Conservation (phyloP, 2,797 vertebrate species). For the Cyprinella venusta region DNA sequence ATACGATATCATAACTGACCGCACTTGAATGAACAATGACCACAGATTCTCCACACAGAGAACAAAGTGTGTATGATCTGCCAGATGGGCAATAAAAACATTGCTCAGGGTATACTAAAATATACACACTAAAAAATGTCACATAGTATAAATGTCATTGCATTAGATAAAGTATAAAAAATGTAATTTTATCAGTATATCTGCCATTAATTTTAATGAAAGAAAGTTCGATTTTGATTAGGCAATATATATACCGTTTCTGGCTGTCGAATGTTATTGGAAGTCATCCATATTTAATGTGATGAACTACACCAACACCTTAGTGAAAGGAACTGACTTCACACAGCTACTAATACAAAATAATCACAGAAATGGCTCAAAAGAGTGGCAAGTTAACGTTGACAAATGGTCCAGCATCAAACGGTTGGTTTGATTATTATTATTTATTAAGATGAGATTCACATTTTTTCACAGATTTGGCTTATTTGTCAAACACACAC, state of each 20-base stretch:
- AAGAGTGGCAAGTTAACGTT: background rate
- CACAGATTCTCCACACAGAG: background rate
- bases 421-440: background rate
- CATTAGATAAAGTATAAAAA: background rate
- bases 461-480: background rate
- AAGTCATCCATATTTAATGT: background rate
- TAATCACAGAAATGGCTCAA: background rate
- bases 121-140: background rate
- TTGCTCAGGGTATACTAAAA: background rate
- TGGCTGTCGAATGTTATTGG: background rate
- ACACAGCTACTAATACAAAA: conserved; percentile 1
- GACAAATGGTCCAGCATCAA: background rate
- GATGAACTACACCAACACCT: background rate
- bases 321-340: background rate
- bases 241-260: background rate
- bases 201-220: background rate
- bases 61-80: background rate
- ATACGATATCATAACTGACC: background rate
- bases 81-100: background rate
- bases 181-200: background rate
- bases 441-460: background rate
- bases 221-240: background rate
- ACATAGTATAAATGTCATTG: too few relatives aligned
- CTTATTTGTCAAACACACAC: background rate
- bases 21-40: background rate